A percentile compares a stretch with the other conserved stretches of the same genome.
Conservation (phyloP, 2,113 vertebrate species). For the Leptodactylus fuscus region DNA sequence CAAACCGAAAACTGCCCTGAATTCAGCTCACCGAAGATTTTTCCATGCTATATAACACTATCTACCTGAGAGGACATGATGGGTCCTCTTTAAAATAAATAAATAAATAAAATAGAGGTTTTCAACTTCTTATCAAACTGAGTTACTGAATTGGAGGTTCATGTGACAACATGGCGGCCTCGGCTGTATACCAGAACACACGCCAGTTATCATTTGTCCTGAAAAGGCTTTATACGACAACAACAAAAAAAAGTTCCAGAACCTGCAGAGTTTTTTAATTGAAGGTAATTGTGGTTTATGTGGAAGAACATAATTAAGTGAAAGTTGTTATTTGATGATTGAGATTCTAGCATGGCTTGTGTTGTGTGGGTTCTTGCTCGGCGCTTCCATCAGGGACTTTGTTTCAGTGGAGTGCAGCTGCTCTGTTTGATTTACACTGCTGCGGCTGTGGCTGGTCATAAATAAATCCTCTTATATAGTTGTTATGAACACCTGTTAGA, state of each 20-base stretch:
- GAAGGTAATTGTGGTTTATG: constrained; percentile 75
- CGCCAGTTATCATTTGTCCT: no score
- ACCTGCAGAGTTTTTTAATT: constrained; percentile 69
- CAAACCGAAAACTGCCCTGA: no score
- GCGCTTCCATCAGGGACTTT: constrained; percentile 82
- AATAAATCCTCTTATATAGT: constrained; percentile 97
- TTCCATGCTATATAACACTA: no score
- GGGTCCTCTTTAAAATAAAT: no score
- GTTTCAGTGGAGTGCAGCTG: constrained; percentile 86
- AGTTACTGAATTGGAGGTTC: no score
- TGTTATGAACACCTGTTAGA: constrained; percentile 98
- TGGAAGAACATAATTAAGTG: constrained; percentile 73
- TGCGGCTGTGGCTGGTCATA: constrained; percentile 89
- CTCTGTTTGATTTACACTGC: constrained; percentile 88
- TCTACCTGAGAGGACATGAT: no score
- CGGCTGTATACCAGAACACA: not conserved
- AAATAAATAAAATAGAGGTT: no score
- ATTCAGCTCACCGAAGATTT: no score
- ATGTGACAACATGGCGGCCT: not conserved
- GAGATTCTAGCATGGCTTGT: constrained; percentile 88
- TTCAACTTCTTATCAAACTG: no score
- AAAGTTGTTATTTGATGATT: constrained; percentile 87
- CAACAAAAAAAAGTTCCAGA: constrained; percentile 30
- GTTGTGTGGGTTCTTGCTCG: constrained; percentile 77
- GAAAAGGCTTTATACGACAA: not conserved